Evolutionary conservation across 2,888 invertebrate species (phyloP).

Genomic region (Lepidonotus clava): DNA sequence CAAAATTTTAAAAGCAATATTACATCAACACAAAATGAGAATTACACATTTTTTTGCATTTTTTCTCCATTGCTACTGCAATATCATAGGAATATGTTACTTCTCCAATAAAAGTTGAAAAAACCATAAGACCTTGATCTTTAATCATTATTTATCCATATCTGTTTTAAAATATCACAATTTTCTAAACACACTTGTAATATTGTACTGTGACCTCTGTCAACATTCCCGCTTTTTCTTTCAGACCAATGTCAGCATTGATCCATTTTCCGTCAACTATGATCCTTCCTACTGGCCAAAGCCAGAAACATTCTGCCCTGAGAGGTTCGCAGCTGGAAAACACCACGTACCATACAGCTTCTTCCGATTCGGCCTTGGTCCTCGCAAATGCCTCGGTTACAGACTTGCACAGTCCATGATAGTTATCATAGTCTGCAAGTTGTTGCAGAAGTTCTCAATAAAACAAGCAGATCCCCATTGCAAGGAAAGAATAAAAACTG

Average conservation of each 20-base stretch:
- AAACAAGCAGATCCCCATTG: background rate
- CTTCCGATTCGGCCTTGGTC: conserved; percentile 48
- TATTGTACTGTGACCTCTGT: too few relatives aligned
- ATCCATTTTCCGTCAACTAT: conserved; percentile 47
- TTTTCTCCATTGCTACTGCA: too few relatives aligned
- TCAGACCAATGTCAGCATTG: conserved; percentile 44
- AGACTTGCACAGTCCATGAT: conserved; percentile 17
- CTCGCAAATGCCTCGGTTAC: conserved; percentile 42
- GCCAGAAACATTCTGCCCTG: conserved; percentile 54
- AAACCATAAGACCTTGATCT: too few relatives aligned
- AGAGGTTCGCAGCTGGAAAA: background rate
- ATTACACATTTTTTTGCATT: too few relatives aligned
- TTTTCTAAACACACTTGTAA: too few relatives aligned
- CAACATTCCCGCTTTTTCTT: too few relatives aligned
- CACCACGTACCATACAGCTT: background rate
- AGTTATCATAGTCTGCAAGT: background rate
- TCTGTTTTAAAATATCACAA: too few relatives aligned
- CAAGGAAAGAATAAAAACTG: background rate
- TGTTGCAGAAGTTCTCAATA: conserved; percentile 1
- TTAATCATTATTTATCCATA: too few relatives aligned
- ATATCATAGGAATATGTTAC: too few relatives aligned
- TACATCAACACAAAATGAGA: too few relatives aligned
- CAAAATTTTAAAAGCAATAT: too few relatives aligned
- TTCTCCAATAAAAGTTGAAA: too few relatives aligned
- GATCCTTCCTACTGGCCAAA: conserved; percentile 49